Conservation (phyloP, 2,797 vertebrate genomes). For the Eupleurogrammus muticus region DNA sequence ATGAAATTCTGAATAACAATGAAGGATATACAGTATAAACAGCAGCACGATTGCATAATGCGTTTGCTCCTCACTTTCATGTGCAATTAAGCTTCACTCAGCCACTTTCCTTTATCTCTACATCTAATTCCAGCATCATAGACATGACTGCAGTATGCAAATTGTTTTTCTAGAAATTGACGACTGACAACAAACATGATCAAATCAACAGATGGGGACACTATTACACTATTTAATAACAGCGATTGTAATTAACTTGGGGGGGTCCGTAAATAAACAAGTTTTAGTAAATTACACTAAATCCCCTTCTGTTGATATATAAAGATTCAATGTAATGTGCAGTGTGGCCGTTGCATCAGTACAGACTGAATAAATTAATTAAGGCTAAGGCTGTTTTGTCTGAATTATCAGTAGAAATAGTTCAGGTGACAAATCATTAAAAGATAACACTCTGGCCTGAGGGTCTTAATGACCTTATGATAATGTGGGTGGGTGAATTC, state of each 20-base stretch:
- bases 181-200: not conserved
- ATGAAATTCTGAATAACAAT: slow-evolving; percentile 5
- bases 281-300: not conserved
- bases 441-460: too few species aligned
- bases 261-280: not conserved
- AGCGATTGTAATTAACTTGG: too few species aligned
- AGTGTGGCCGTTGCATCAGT: not conserved
- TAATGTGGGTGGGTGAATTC: too few species aligned
- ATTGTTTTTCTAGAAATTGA: not conserved
- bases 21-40: slow-evolving; percentile 3
- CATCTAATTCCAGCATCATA: not conserved
- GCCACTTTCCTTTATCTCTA: slow-evolving; percentile 2
- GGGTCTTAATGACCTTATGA: too few species aligned
- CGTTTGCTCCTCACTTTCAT: slow-evolving; percentile 8
- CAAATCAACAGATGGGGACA: not conserved
- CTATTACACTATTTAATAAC: not conserved
- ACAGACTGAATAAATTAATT: not conserved
- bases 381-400: not conserved
- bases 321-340: not conserved
- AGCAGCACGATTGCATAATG: not conserved
- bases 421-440: too few species aligned
- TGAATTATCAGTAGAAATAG: not conserved
- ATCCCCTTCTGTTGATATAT: not conserved
- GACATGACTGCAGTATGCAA: slow-evolving; percentile 2
- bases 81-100: not conserved